These are phyloP conservation scores for Pseudonaja textilis DNA, from an alignment of 2,113 vertebrate genomes.

Conservation along the genomic window DNA sequence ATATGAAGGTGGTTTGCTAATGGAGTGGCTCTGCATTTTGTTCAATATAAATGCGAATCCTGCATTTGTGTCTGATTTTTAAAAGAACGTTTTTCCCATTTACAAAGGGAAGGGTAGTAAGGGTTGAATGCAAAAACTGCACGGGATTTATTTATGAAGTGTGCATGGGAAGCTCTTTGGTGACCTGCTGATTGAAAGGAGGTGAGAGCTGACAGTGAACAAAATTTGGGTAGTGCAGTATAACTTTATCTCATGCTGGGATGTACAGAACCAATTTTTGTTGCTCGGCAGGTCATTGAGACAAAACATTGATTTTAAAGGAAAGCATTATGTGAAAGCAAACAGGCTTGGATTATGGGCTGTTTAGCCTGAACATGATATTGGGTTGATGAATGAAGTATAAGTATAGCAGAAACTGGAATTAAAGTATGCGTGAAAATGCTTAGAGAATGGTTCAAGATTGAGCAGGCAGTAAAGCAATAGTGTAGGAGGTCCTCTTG, in stretches of 20 bases:
- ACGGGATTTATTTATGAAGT: background rate
- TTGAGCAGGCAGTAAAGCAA: background rate
- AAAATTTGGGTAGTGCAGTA: background rate
- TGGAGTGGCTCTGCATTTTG: background rate
- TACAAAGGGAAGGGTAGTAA: background rate
- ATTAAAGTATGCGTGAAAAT: background rate
- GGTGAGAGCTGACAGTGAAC: background rate
- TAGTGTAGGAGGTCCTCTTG: background rate
- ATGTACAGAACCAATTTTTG: background rate
- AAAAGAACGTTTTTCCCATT: background rate
- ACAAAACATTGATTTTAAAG: background rate
- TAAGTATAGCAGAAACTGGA: background rate
- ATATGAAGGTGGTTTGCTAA: background rate
- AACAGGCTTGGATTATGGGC: background rate
- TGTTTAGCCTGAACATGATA: background rate
- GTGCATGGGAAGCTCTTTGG: background rate
- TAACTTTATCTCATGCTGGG: background rate
- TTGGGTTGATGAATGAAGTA: background rate
- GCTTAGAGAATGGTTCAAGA: background rate
- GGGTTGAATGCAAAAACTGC: background rate
- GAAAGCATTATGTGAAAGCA: background rate
- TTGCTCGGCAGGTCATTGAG: background rate
- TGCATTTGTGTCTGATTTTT: background rate
- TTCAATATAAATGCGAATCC: background rate
- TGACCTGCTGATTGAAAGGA: background rate